phyloP scores from a whole-genome alignment of 2,797 vertebrate genomes.

The Macroramphosus scolopax region DNA sequence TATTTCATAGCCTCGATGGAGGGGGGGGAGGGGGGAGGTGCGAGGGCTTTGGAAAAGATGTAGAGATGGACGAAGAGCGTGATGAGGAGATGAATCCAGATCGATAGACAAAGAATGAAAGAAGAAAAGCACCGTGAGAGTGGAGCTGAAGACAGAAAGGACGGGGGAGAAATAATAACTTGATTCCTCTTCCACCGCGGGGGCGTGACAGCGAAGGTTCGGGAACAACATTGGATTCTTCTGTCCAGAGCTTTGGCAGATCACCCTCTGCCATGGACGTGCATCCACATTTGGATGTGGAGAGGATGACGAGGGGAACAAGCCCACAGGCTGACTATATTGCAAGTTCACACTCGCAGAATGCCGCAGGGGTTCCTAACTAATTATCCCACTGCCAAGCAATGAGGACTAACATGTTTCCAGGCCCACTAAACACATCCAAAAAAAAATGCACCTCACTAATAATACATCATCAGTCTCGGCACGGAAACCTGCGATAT shows the following conservation, averaged over 20 bases:
- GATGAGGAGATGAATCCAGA: conserved; percentile 25
- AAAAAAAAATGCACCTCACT: conserved; percentile 30
- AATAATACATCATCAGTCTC: conserved; percentile 42
- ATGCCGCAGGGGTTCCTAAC: conserved; percentile 27
- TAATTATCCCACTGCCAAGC: conserved; percentile 46
- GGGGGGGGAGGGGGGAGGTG: not conserved
- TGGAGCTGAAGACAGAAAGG: not conserved
- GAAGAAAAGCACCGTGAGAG: conserved; percentile 8
- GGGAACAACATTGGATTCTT: conserved; percentile 7
- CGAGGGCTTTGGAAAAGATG: conserved; percentile 21
- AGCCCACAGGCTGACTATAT: conserved; percentile 13
- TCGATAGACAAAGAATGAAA: conserved; percentile 17
- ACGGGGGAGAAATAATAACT: conserved; percentile 25
- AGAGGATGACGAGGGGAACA: conserved; percentile 28
- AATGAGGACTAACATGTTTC: conserved; percentile 43
- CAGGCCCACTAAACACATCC: conserved; percentile 44
- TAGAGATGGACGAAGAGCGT: conserved; percentile 21
- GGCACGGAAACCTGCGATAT: conserved; percentile 16
- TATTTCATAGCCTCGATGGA: conserved; percentile 60
- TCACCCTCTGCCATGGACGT: conserved; percentile 12
- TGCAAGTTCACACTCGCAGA: conserved; percentile 8
- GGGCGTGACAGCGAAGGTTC: conserved; percentile 18
- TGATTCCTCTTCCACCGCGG: conserved; percentile 21
- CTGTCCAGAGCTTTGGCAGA: conserved; percentile 1
- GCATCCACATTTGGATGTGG: no score